Conservation (phyloP, 2,113 vertebrate genomes). For the Ramphastos sulfuratus region DNA sequence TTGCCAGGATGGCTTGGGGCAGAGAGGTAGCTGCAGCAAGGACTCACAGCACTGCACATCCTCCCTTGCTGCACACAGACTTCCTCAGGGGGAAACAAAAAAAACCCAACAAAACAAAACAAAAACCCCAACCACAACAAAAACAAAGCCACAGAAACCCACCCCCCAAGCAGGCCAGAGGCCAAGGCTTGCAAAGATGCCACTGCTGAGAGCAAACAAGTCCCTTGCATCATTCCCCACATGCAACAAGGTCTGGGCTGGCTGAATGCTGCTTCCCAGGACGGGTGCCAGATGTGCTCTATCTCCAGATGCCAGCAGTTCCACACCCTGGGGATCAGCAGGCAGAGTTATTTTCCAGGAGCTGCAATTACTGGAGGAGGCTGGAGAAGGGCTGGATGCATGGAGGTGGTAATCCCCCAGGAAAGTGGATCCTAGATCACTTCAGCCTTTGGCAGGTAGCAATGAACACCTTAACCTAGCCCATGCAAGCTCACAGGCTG, state of each 20-base stretch:
- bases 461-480: not conserved
- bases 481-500: not conserved
- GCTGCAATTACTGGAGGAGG: not conserved
- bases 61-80: not conserved
- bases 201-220: constrained; percentile 45
- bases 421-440: not conserved
- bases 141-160: not conserved
- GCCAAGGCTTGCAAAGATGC: constrained; percentile 50
- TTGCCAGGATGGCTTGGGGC: not conserved
- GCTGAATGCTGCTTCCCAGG: not conserved
- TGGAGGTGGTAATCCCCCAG: not conserved
- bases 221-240: constrained; percentile 38
- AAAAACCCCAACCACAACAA: not conserved
- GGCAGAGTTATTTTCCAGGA: constrained; percentile 5
- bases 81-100: constrained; percentile 4
- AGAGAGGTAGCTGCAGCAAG: not conserved
- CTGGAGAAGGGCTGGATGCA: not conserved
- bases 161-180: not conserved
- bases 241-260: constrained; percentile 1
- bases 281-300: constrained; percentile 5
- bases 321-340: not conserved
- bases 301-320: constrained; percentile 26
- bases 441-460: not conserved
- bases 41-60: not conserved
- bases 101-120: not conserved